Conservation (phyloP, 2,113 vertebrate species). For the Capreolus pygargus region DNA sequence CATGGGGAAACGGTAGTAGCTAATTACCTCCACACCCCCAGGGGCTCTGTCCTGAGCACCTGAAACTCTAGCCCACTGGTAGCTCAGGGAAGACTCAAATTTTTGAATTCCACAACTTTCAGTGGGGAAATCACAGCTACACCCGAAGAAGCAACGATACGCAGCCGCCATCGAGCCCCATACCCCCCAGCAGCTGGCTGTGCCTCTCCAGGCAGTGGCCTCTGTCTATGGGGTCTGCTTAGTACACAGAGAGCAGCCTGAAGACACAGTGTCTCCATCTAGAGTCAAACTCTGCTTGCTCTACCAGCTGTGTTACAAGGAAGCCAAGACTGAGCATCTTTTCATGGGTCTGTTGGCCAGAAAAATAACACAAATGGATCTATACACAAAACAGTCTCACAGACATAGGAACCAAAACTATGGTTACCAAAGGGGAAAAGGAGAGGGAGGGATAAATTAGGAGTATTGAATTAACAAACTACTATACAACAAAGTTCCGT, state of each 20-base stretch:
- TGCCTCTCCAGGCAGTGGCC: background rate
- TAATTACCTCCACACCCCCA: background rate
- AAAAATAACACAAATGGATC: background rate
- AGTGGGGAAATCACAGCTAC: background rate
- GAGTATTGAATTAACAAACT: background rate
- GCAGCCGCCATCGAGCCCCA: rapidly evolving
- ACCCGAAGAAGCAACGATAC: background rate
- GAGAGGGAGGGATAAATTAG: background rate
- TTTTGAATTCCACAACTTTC: background rate
- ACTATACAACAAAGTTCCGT: too few species aligned
- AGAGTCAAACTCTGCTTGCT: background rate
- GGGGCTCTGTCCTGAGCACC: background rate
- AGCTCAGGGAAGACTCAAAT: background rate
- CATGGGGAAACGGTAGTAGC: background rate
- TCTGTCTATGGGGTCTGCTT: background rate
- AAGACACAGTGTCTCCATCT: background rate
- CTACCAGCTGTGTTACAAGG: background rate
- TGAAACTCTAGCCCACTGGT: background rate
- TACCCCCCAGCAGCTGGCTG: rapidly evolving
- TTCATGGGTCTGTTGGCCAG: background rate
- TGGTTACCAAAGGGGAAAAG: background rate
- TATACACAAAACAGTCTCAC: background rate
- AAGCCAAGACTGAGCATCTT: too few species aligned
- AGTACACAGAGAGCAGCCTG: background rate
- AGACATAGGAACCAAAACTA: background rate